Evolutionary conservation across 2,113 vertebrate species (phyloP).

Genomic region (Monarcha castaneiventris): DNA sequence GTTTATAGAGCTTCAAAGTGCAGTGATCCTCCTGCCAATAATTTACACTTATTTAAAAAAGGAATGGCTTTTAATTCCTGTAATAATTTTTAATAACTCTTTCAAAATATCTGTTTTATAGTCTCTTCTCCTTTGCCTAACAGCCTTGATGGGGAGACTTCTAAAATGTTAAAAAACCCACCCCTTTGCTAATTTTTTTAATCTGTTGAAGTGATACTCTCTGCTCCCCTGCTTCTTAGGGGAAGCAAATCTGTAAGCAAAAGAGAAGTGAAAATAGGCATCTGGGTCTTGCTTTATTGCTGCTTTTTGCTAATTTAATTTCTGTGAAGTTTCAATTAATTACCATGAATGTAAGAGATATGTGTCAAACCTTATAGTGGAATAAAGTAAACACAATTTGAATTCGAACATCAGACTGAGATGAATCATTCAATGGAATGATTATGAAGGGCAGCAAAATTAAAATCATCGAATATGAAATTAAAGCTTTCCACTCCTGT

Average conservation of each 20-base stretch:
- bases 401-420: background rate
- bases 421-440: background rate
- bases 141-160: background rate
- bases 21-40: background rate
- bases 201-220: background rate
- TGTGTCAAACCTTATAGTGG: background rate
- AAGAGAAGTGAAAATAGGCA: background rate
- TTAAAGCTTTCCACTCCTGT: background rate
- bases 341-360: background rate
- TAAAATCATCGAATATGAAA: background rate
- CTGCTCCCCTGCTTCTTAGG: background rate
- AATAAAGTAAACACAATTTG: background rate
- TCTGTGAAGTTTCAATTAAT: background rate
- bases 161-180: background rate
- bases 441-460: background rate
- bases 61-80: background rate
- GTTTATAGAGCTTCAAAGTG: background rate
- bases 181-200: background rate
- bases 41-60: background rate
- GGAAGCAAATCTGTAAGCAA: background rate
- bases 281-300: background rate
- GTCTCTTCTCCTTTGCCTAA: background rate
- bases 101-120: background rate
- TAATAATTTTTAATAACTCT: background rate
- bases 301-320: background rate